Percentiles rank a stretch among this genome's conserved stretches.
phyloP scores from a whole-genome alignment of 1,140 invertebrate genomes.

The Pogonognathellus flavescens region DNA sequence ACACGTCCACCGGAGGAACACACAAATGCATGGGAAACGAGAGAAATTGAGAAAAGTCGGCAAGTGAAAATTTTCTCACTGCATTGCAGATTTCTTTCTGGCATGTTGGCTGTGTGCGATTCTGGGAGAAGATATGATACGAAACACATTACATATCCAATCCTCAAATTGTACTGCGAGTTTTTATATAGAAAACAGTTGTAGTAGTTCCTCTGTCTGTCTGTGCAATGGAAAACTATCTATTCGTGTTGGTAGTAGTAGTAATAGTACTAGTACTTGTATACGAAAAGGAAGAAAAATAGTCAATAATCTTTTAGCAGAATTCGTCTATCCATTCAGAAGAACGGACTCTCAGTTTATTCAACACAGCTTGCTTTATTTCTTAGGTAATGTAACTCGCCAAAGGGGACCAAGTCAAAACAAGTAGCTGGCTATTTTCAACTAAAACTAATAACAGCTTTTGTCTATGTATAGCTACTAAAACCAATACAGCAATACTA shows the following conservation, averaged over 20 bases:
- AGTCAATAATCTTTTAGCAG: constrained; percentile 25
- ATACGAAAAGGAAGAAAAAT: neutral
- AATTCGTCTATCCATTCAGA: constrained; percentile 34
- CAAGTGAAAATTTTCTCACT: constrained; percentile 64
- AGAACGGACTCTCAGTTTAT: neutral
- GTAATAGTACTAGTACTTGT: neutral
- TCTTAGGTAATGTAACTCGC: neutral
- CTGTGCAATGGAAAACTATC: constrained; percentile 9
- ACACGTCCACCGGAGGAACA: constrained; percentile 53
- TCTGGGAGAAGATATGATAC: constrained; percentile 16
- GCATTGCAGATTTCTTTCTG: constrained; percentile 63
- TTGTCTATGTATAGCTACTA: too few relatives aligned
- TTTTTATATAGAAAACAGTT: too few relatives aligned
- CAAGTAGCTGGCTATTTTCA: constrained; percentile 7
- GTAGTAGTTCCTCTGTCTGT: too few relatives aligned
- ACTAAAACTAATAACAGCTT: constrained; percentile 2
- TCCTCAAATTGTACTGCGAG: too few relatives aligned
- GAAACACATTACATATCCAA: constrained; percentile 23
- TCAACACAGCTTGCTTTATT: neutral
- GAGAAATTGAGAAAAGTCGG: constrained; percentile 35
- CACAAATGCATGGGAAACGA: constrained; percentile 46
- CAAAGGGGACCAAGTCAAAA: constrained; percentile 20
- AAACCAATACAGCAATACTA: neutral
- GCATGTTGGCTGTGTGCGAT: constrained; percentile 38
- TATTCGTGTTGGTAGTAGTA: constrained; percentile 16